A percentile compares a stretch with the other conserved stretches of the same genome.
These are phyloP conservation scores for Rostratula benghalensis DNA, from an alignment of 2,113 vertebrate species.

Conservation along the genomic window DNA sequence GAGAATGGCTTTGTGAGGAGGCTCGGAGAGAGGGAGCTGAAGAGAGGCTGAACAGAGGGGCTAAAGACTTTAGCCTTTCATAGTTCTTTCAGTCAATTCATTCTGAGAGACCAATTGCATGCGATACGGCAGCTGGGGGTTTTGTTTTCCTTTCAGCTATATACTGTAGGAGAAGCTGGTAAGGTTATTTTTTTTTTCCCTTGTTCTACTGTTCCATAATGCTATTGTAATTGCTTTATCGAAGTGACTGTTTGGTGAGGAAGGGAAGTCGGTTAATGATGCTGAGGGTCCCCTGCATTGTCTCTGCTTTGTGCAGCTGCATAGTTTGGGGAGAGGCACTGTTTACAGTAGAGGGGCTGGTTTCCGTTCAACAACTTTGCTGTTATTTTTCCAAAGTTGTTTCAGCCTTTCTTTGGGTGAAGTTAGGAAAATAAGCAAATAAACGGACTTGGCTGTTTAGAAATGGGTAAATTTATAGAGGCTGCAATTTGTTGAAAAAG, in stretches of 20 bases:
- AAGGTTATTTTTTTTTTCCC: conserved; percentile 60
- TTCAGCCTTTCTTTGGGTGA: neutral
- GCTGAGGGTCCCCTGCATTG: conserved; percentile 63
- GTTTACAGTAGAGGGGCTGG: conserved; percentile 36
- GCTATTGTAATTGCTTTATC: conserved; percentile 62
- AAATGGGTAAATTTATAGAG: neutral
- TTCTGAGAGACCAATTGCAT: conserved; percentile 64
- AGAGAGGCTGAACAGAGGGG: conserved; percentile 66
- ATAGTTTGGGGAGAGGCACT: conserved; percentile 20
- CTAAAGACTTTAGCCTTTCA: conserved; percentile 68
- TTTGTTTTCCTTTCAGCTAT: conserved; percentile 64
- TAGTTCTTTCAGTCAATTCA: conserved; percentile 66
- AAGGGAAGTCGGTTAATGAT: conserved; percentile 66
- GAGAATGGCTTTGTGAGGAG: conserved; percentile 79
- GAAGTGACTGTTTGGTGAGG: conserved; percentile 9
- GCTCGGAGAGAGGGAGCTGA: conserved; percentile 69
- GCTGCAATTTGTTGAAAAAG: conserved; percentile 26
- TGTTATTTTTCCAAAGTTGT: conserved; percentile 51
- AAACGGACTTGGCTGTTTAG: neutral
- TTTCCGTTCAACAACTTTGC: conserved; percentile 10
- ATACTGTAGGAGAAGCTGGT: conserved; percentile 75
- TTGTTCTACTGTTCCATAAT: conserved; percentile 50
- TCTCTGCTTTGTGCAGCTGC: conserved; percentile 63
- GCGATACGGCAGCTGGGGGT: conserved; percentile 62
- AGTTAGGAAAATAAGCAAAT: conserved; percentile 18